Evolutionary conservation across 2,113 vertebrate genomes (phyloP).

Genomic region (Butorides virescens): DNA sequence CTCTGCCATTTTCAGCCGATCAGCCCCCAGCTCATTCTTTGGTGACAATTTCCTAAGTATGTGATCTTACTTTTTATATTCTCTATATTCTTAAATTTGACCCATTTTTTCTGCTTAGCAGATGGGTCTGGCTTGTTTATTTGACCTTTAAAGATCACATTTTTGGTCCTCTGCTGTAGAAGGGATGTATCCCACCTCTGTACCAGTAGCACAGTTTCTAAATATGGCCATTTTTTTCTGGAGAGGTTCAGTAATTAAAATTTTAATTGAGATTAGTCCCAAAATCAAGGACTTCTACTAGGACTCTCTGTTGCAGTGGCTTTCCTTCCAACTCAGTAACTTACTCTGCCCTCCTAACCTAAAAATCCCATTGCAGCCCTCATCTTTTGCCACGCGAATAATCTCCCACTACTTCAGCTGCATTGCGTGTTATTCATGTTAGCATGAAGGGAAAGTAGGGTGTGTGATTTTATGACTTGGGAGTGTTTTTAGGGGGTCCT

Average conservation of each 20-base stretch:
- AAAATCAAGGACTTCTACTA: not conserved
- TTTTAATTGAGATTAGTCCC: not conserved
- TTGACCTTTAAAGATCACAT: not conserved
- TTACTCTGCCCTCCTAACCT: not conserved
- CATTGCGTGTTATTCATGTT: not conserved
- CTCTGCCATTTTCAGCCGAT: not conserved
- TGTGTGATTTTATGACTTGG: constrained; percentile 13
- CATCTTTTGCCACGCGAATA: not conserved
- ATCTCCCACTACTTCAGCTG: not conserved
- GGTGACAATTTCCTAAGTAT: not conserved
- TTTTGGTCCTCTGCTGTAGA: not conserved
- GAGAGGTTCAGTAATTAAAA: not conserved
- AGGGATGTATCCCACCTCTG: not conserved
- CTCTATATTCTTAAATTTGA: not conserved
- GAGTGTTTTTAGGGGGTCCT: constrained; percentile 40
- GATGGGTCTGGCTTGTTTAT: not conserved
- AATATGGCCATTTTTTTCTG: not conserved
- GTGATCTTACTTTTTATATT: not conserved
- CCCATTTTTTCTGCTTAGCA: not conserved
- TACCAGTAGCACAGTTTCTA: not conserved
- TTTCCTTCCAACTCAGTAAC: not conserved
- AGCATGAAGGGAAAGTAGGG: not conserved
- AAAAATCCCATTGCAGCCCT: not conserved
- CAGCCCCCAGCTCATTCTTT: not conserved
- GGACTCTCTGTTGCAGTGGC: not conserved